Percentiles rank a stretch among this genome's conserved stretches.
Conservation (phyloP, 1,140 invertebrate species). For the Bombus superbus region DNA sequence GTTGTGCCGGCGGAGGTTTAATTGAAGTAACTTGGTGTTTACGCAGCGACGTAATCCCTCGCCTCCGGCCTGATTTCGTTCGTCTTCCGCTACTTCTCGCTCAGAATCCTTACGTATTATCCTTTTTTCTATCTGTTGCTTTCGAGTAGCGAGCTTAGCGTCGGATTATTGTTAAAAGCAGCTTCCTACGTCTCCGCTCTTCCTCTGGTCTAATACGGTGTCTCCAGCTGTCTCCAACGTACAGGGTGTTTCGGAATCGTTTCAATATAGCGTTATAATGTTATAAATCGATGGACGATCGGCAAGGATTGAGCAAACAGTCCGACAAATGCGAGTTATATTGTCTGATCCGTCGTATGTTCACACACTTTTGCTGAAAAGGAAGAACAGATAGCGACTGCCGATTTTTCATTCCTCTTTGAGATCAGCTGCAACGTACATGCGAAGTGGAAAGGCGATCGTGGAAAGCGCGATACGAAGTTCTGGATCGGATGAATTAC, state of each 20-base stretch:
- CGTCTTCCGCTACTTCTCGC: neutral
- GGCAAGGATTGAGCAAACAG: too few relatives aligned
- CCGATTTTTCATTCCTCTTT: too few relatives aligned
- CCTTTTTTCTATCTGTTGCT: conserved; percentile 1
- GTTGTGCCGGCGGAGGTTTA: conserved; percentile 16
- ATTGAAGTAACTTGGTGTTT: conserved; percentile 37
- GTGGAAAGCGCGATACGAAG: neutral
- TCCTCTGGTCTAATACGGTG: neutral
- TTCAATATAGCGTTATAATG: too few relatives aligned
- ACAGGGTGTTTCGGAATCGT: too few relatives aligned
- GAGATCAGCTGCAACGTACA: too few relatives aligned
- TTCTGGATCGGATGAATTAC: conserved; percentile 41
- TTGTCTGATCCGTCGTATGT: too few relatives aligned
- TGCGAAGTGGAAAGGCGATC: too few relatives aligned
- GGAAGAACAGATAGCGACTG: too few relatives aligned
- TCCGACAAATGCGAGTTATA: too few relatives aligned
- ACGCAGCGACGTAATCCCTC: conserved; percentile 28
- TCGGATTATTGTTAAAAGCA: neutral
- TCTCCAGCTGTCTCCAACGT: too few relatives aligned
- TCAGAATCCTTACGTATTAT: neutral
- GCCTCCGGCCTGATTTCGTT: conserved; percentile 2
- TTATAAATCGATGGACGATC: too few relatives aligned
- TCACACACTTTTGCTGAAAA: too few relatives aligned
- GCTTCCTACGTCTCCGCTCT: neutral
- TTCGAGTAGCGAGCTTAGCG: neutral